Percentiles rank a stretch among this genome's conserved stretches.
These are phyloP conservation scores for Thymelicus acteon DNA, from an alignment of 2,888 invertebrate genomes.

Conservation along the genomic window DNA sequence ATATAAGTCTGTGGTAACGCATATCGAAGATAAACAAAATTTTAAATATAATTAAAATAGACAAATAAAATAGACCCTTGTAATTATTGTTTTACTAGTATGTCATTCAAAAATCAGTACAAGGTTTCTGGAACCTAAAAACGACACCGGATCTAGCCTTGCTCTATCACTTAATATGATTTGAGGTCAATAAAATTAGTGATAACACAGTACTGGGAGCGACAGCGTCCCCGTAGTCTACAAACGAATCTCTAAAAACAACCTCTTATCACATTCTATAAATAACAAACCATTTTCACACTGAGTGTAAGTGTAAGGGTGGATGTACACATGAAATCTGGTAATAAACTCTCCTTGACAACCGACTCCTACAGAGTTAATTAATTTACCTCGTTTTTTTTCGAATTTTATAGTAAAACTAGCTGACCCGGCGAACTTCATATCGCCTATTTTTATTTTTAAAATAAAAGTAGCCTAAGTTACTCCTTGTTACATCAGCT, in stretches of 20 bases:
- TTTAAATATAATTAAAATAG: no score
- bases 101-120: slow-evolving; percentile 12
- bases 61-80: no score
- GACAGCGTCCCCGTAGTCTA: slow-evolving; percentile 52
- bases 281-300: slow-evolving; percentile 69
- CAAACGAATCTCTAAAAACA: slow-evolving; percentile 70
- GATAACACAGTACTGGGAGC: slow-evolving; percentile 46
- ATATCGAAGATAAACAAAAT: no score
- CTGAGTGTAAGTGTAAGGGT: slow-evolving; percentile 67
- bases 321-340: slow-evolving; percentile 49
- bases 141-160: slow-evolving; percentile 43
- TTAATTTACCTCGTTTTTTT: no score
- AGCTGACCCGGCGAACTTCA: no score
- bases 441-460: no score
- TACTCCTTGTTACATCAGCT: no score
- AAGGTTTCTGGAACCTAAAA: slow-evolving; percentile 26
- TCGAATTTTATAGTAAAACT: no score
- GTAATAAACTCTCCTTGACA: neutral
- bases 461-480: no score
- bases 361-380: no score
- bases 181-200: slow-evolving; percentile 50
- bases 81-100: neutral
- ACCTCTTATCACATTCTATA: slow-evolving; percentile 72
- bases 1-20: no score
- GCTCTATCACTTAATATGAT: slow-evolving; percentile 49